Evolutionary conservation across 2,888 invertebrate species (phyloP).

Genomic region (Drosophila mettleri): DNA sequence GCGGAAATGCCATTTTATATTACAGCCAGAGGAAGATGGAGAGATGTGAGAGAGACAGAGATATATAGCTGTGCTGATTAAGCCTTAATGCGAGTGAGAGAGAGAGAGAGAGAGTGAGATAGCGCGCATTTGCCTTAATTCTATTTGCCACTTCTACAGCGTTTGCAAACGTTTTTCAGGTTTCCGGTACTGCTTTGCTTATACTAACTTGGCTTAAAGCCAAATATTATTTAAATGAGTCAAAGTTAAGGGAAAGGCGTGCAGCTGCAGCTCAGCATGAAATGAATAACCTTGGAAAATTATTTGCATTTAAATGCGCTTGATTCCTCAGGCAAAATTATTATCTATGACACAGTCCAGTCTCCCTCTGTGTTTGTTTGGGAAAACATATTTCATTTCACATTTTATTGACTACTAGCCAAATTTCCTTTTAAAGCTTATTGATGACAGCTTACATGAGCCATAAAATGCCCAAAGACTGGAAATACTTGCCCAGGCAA

Average conservation of each 20-base stretch:
- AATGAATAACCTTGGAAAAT: too few species aligned
- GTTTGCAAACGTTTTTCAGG: background rate
- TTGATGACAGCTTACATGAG: background rate
- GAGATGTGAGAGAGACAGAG: background rate
- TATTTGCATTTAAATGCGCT: too few species aligned
- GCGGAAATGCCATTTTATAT: conserved; percentile 71
- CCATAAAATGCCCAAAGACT: background rate
- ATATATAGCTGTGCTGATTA: background rate
- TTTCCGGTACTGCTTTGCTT: background rate
- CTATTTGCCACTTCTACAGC: conserved; percentile 11
- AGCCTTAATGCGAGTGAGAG: too few species aligned
- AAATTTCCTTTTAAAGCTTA: background rate
- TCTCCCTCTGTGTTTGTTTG: too few species aligned
- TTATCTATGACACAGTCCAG: too few species aligned
- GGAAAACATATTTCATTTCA: background rate
- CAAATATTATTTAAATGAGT: background rate
- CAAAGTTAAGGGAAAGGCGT: background rate
- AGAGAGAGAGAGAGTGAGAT: background rate
- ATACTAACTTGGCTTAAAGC: conserved; percentile 9
- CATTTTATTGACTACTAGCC: background rate
- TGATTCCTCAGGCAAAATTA: too few species aligned
- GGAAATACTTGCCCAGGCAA: background rate
- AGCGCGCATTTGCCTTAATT: conserved; percentile 26
- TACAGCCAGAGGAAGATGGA: conserved; percentile 17
- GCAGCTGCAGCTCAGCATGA: background rate